Evolutionary conservation across 2,888 invertebrate species (phyloP), one percentile per base, ranked within the genome.

Genomic region (Sarcophaga subvicina): DNA sequence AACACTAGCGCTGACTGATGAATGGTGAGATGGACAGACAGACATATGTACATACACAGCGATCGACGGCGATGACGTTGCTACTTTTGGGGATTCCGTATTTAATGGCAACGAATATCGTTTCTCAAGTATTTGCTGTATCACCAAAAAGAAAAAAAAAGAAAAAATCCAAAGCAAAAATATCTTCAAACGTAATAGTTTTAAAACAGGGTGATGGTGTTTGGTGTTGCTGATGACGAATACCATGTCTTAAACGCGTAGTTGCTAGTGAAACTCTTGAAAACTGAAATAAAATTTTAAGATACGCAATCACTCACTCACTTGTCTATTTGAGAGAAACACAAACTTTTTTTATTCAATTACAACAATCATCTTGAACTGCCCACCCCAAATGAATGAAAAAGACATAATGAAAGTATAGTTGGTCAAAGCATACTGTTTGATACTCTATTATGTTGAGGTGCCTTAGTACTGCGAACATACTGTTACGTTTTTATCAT

Each of bases 21-120:
- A 20, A 20, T 4, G 14, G 10, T 37, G 37, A 37, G 2, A 37
- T 37, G 37, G 60, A 76, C 70, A 69, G 20, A 20, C 22, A 63
- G 47, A 76, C 64, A 69, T 11, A 20, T 5, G 45, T 22, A 83
- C 75, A 27, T 22, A 83, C 75, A 27, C 37, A 47, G 3, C 62
- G 27, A 84, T 67, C 71, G 72, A 69, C 72, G 0, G 60, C 69
- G 63, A 87, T 87, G 87, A 87, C 87, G 81, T 70, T 66, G 84
- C 71, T 84, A 62, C 45, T 81, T 87, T 84, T 87, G 84, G 84
- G 76, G 81, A 87, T 84, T 81, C 84, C 81, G 86, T 76, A 37
- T 59, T 80, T 59, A 66, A 66, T 70, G 12, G 37, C 49, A 69
- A 54, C 71, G 67, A 25, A 73, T 49, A 54, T 62, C 62, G 25